Base-by-base conservation (phyloP, 92 coral and sea anemone species). In the Phymanthus crucifer region DNA sequence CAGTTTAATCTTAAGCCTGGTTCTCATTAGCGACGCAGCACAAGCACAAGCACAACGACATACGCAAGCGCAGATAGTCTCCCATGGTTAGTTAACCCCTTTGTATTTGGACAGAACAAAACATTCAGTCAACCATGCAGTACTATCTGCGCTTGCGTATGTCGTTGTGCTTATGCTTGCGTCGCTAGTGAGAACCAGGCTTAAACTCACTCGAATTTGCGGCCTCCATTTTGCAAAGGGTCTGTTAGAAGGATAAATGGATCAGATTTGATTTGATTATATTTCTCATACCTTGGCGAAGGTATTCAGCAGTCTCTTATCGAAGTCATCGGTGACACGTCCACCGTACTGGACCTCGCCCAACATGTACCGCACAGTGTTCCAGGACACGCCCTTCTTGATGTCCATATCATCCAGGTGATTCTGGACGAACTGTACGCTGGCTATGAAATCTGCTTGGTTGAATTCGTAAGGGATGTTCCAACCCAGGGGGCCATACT, bases 371-470 rank as follows among this genome's bases (percentile, higher is more conserved):
- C 95, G 90, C 52, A 94, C 98, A 3, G 98, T 94, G 80, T 94
- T 94, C 98, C 98, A 94, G 3, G 98, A 94, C 64, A 94, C 97
- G 29, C 98, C 98, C 79, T 94, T 94, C 87, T 94, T 94, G 80
- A 94, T 84, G 71, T 92, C 97, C 97, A 92, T 92, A 31, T 92
- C 97, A 76, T 92, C 98, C 45, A 94, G 87, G 75, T 94, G 98
- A 54, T 94, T 94, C 76, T 95, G 99, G 36, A 95, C 98, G 76
- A 95, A 95, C 91, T 95, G 99, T 33, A 95, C 99, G 57, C 99
- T 95, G 76, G 98, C 96, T 24, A 98, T 95, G 83, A 95, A 95
- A 77, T 95, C 99, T 10, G 99, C 99, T 84, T 95, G 99, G 89
- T 95, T 95, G 70, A 95, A 93, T 66, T 93, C 98, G 75, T 93